Evolutionary conservation across 2,797 vertebrate genomes (phyloP), one percentile per base, ranked within the genome.

Genomic region (Brachymystax lenok): DNA sequence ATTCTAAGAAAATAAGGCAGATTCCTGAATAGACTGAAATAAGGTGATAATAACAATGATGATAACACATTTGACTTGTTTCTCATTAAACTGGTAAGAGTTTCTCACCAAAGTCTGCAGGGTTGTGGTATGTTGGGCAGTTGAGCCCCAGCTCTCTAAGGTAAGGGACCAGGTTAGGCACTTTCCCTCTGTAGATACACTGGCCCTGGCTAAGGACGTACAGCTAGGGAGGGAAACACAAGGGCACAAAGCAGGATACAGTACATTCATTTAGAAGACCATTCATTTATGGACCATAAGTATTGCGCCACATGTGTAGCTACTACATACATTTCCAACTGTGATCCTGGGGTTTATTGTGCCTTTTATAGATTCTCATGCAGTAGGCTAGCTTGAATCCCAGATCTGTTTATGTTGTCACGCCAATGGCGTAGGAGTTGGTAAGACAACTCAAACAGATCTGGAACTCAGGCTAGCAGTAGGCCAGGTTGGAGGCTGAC

Each of bases 121-220:
- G 98, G 82, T 99, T 99, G 94, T 99, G 98, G 88, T 99, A 99
- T 0, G 98, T 99, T 19, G 98, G 98, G 78, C 98, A 99, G 88
- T 99, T 96, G 21, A 99, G 93, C 85, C 97, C 96, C 0, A 99
- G 95, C 77, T 96, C 95, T 94, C 98, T 99, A 91, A 99, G 94
- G 82, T 99, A 99, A 24, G 98, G 97, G 84, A 99, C 98, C 92
- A 99, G 96, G 89, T 97, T 96, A 83, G 97, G 95, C 74, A 98
- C 97, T 0, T 96, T 87, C 1, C 98, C 98, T 89, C 98, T 98
- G 94, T 98, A 99, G 92, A 99, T 99, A 89, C 98, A 99, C 86
- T 99, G 98, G 80, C 98, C 98, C 91, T 99, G 97, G 91, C 98
- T 99, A 88, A 99, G 95, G 91, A 99, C 99, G 90, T 98, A 99